Percentiles rank a stretch among this genome's conserved stretches.
phyloP scores from a whole-genome alignment of 2,888 invertebrate genomes.

The Chirona hameri region DNA sequence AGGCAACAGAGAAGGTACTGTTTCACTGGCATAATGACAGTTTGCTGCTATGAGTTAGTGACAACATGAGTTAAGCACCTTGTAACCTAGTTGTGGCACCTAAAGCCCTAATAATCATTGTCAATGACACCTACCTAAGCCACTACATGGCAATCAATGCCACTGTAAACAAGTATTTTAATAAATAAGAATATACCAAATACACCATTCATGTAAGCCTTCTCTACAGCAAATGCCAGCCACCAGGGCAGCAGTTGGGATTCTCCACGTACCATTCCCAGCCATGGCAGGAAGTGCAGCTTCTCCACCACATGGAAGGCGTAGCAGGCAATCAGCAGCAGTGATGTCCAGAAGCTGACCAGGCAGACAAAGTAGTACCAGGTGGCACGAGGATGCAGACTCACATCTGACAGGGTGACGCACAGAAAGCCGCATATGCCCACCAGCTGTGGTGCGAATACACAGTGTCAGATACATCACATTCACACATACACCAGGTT shows the following conservation, averaged over 20 bases:
- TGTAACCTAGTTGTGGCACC: too few species aligned
- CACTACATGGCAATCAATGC: background rate
- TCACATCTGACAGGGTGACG: background rate
- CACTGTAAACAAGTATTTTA: background rate
- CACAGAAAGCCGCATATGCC: background rate
- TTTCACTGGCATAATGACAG: too few species aligned
- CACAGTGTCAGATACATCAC: background rate
- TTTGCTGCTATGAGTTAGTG: too few species aligned
- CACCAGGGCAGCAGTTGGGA: too few species aligned
- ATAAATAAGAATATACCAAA: background rate
- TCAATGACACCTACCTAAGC: background rate
- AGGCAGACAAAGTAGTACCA: slow-evolving; percentile 23
- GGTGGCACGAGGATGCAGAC: background rate
- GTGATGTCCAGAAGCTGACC: background rate
- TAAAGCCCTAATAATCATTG: too few species aligned
- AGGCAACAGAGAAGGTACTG: background rate
- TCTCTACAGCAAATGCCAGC: background rate
- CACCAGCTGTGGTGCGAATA: background rate
- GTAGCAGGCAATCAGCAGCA: background rate
- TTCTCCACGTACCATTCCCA: background rate
- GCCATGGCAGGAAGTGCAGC: background rate
- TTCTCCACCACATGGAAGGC: slow-evolving; percentile 5
- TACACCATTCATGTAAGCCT: background rate
- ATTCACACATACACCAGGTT: background rate
- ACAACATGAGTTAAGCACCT: too few species aligned